Base-by-base conservation (phyloP, 2,113 vertebrate species). In the Myiagra hebetior region DNA sequence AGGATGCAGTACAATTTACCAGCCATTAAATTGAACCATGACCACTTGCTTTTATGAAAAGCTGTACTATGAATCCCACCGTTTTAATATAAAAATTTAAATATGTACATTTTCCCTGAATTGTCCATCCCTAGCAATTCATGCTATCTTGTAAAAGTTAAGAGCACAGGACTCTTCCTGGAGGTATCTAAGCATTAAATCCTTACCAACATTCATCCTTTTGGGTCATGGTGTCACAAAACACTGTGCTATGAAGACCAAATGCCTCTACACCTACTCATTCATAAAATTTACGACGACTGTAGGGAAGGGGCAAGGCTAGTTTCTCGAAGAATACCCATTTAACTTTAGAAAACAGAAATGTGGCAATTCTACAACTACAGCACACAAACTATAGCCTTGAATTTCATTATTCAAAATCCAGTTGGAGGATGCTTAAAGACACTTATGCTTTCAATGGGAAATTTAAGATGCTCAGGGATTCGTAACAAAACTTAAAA, bases 11-110 rank as follows among this genome's bases (percentile, higher is more conserved):
- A 83, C 72, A 89, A 95, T 94, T 89, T 78, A 89, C 75, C 93
- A 91, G 85, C 73, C 64, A 44, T 64, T 68, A 78, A 60, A 13
- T 62, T 84, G 70, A 95, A 96, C n/a, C 68, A 56, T 6, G 69
- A 89, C 64, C 79, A 93, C 56, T 63, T 94, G 93, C 95, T 95
- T 96, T 93, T 96, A 95, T 85, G 95, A 97, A 97, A 95, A 94
- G 90, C 92, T 95, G 89, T 85, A 95, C 41, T 88, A 82, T 13
- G 59, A 84, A 96, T 68, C 81, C 83, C 56, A 75, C 46, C 0
- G 0, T 96, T 93, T 93, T 94, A 95, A 95, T 96, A 96, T 89
- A 95, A 91, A 95, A 95, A 86, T 80, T 80, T 85, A 91, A 65
- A 78, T 85, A 95, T 91, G 57, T 90, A 96, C 70, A 96, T 91